Evolutionary conservation across 2,113 vertebrate genomes (phyloP).

Genomic region (Antigone vipio): DNA sequence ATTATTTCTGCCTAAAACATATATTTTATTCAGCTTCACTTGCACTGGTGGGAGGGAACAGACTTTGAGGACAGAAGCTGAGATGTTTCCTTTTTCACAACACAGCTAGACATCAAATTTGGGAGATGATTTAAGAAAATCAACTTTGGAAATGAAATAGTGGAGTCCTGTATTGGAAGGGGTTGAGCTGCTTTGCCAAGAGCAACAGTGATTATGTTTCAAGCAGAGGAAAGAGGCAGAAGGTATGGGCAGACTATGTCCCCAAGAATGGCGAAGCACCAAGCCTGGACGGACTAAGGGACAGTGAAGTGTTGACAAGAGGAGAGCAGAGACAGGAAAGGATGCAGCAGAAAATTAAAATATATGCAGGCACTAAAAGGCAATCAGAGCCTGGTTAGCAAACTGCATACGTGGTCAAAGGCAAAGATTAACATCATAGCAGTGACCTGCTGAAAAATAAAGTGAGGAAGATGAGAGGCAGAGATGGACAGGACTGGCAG

Average conservation of each 20-base stretch:
- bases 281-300: not conserved
- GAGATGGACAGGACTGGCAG: rapidly evolving
- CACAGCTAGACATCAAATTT: not conserved
- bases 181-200: not conserved
- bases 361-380: not conserved
- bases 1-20: not conserved
- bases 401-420: rapidly evolving
- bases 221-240: not conserved
- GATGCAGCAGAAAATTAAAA: not conserved
- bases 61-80: not conserved
- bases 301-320: rapidly evolving
- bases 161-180: rapidly evolving
- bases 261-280: rapidly evolving
- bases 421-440: not conserved
- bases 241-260: rapidly evolving
- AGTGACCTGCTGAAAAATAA: not conserved
- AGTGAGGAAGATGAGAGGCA: not conserved
- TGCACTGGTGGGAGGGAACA: not conserved
- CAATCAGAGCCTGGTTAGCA: not conserved
- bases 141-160: not conserved
- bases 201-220: not conserved
- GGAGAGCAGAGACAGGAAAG: not conserved
- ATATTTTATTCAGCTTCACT: not conserved
- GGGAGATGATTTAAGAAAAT: not conserved
- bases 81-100: not conserved